Evolutionary conservation across 2,113 vertebrate species (phyloP).

Genomic region (Lontra canadensis): DNA sequence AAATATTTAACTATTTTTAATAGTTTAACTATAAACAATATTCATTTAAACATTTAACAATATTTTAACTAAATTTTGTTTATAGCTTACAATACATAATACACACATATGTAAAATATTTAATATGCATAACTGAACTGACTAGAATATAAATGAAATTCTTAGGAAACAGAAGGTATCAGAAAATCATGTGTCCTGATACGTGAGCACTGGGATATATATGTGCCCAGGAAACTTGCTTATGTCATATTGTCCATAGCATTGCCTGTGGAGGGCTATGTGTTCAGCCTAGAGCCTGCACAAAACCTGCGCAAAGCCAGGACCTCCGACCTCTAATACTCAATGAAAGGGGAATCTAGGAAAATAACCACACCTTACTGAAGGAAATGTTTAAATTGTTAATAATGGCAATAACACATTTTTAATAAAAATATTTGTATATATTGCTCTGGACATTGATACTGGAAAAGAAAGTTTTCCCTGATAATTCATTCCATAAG

Average conservation of each 20-base stretch:
- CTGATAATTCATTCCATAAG: not conserved
- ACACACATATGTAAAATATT: not conserved
- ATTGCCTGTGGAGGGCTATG: not conserved
- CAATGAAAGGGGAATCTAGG: not conserved
- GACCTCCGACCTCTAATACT: not conserved
- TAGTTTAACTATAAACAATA: too few relatives aligned
- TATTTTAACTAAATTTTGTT: not conserved
- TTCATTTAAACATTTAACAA: too few relatives aligned
- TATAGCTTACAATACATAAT: not conserved
- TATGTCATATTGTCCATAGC: not conserved
- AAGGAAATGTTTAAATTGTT: not conserved
- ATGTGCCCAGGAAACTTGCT: too few relatives aligned
- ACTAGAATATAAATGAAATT: not conserved
- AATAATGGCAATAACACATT: not conserved
- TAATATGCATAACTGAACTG: not conserved
- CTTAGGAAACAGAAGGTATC: not conserved
- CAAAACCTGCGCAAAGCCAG: not conserved
- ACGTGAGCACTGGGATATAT: not conserved
- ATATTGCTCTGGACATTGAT: not conserved
- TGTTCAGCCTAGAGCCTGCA: not conserved
- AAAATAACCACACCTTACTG: not conserved
- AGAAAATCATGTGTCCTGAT: not conserved
- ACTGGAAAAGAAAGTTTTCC: not conserved
- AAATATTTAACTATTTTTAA: too few relatives aligned
- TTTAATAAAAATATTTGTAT: not conserved